Conservation (phyloP, 2,797 vertebrate genomes). For the Manis crassicaudata region DNA sequence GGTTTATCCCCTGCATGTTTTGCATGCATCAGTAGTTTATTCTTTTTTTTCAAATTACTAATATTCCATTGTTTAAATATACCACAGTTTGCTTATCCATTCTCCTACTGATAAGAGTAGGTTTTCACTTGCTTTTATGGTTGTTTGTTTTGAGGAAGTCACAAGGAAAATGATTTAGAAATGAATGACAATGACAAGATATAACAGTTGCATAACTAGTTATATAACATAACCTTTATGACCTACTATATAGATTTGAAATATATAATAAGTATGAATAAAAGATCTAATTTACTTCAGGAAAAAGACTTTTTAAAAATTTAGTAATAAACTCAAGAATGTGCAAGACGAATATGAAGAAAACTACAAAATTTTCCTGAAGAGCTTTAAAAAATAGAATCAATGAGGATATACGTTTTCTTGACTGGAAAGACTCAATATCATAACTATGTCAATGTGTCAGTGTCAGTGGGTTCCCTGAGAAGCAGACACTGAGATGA, state of each 20-base stretch:
- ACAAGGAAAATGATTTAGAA: slow-evolving; percentile 38
- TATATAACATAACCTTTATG: background rate
- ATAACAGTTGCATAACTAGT: background rate
- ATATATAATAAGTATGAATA: background rate
- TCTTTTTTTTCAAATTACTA: background rate
- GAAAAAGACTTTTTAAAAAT: background rate
- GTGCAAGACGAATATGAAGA: background rate
- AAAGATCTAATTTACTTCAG: slow-evolving; percentile 27
- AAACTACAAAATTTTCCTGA: slow-evolving; percentile 12
- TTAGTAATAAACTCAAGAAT: slow-evolving; percentile 11
- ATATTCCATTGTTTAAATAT: background rate
- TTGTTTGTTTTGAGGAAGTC: background rate
- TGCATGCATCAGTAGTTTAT: background rate
- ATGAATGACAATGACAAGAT: background rate
- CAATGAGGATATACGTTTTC: background rate
- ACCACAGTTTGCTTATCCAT: background rate
- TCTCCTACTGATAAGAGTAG: background rate
- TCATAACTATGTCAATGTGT: background rate
- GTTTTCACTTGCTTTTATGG: background rate
- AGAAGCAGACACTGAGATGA: background rate
- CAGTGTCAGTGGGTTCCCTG: background rate
- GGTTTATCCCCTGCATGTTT: background rate
- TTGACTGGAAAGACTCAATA: background rate
- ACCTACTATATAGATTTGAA: background rate
- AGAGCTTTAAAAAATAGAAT: slow-evolving; percentile 1